Base-by-base conservation (phyloP, 1,140 invertebrate genomes). In the Thaumetopoea pityocampa region DNA sequence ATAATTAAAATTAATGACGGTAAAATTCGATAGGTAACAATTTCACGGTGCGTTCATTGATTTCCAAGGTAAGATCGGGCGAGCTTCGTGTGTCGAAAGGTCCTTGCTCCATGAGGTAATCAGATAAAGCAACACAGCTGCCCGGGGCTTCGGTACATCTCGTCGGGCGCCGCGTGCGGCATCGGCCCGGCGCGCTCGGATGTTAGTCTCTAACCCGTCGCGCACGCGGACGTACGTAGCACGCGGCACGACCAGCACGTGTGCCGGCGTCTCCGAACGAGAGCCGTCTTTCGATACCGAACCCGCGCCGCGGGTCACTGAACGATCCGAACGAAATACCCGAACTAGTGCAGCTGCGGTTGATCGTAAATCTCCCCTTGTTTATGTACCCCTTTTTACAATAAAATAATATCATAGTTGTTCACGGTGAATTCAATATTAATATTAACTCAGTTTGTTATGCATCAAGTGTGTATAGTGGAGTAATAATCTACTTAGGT, bases 71-170 rank as follows among this genome's bases (percentile, higher is more conserved):
- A 53, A 51, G 73, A 76, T 80, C 78, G 71, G 71, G 68, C 46
- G 70, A 73, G 65, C 65, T 73, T 70, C 67, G 62, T 74, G 65
- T 67, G 63, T 67, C 65, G 74, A 68, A 78, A 80, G 79, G 79
- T 83, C 79, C 79, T 83, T 83, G 76, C 73, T 68, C 76, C 72
- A 72, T 76, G 73, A 76, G 65, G 69, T 76, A 78, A 78, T 73
- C 67, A 56, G 66, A 69, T 77, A 72, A 65, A 67, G 63, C 52
- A 49, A 52, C 46, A 35, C 70, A 71, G 68, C 72, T 72, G 66
- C 40, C 58, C 46, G 55, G 53, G 52, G 56, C 57, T 66, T 66
- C 69, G 61, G 68, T 68, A 66, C 72, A 76, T 80, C 72, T 77
- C 67, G 58, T 9, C 23, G 48, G 43, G 38, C 50, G 53, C 14